Conservation (phyloP, 2,113 vertebrate species). For the Suricata suricatta region DNA sequence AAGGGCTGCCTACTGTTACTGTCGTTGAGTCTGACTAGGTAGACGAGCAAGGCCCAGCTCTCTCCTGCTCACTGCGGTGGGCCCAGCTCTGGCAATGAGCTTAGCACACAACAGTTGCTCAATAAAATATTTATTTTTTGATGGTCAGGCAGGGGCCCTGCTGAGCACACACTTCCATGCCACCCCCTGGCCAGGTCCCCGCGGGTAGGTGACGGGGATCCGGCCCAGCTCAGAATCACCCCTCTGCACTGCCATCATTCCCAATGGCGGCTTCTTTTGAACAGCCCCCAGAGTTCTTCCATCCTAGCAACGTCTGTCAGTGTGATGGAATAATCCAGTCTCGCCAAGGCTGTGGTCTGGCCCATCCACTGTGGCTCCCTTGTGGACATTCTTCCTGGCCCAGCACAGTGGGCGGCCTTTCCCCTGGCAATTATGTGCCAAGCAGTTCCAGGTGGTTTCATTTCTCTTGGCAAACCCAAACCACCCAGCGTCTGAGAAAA, state of each 20-base stretch:
- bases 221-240: background rate
- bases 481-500: constrained; percentile 11
- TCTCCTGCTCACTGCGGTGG: background rate
- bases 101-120: background rate
- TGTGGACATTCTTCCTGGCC: constrained; percentile 42
- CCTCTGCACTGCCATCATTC: constrained; percentile 41
- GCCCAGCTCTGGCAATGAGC: background rate
- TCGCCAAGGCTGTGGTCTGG: constrained; percentile 64
- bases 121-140: background rate
- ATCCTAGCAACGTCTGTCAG: constrained; percentile 58
- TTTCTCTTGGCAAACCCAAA: constrained; percentile 37
- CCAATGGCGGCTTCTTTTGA: constrained; percentile 54
- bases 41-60: background rate
- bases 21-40: background rate
- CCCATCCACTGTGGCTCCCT: background rate
- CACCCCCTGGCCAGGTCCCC: background rate
- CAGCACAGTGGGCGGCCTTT: constrained; percentile 43
- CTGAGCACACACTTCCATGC: background rate
- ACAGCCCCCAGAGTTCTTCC: constrained; percentile 49
- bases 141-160: background rate
- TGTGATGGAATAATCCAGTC: constrained; percentile 67
- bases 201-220: background rate
- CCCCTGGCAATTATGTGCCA: background rate
- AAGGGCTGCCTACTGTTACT: too few relatives aligned
- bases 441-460: constrained; percentile 49